Conservation (phyloP, 2,888 invertebrate species). For the Platerodrilus igneus region DNA sequence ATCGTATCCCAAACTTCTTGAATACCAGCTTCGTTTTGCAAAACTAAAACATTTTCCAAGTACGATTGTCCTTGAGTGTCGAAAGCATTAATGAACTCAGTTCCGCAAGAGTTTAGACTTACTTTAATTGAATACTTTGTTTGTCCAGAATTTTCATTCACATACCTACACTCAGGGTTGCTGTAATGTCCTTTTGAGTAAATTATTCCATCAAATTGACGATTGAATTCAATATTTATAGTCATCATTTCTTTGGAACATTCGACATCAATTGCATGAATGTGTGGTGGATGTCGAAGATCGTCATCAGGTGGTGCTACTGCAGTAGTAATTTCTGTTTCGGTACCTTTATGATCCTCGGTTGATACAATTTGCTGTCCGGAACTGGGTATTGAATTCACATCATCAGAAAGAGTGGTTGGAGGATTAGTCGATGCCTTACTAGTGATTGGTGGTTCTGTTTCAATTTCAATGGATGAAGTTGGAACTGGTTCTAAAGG, state of each 20-base stretch:
- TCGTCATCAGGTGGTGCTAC: conserved; percentile 47
- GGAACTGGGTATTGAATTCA: conserved; percentile 25
- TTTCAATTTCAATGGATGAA: too few relatives aligned
- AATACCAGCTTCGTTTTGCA: conserved; percentile 75
- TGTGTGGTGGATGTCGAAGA: conserved; percentile 68
- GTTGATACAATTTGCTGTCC: conserved; percentile 15
- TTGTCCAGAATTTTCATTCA: conserved; percentile 64
- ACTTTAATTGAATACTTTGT: conserved; percentile 70
- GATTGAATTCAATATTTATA: conserved; percentile 73
- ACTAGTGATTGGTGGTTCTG: conserved; percentile 10
- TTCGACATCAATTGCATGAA: conserved; percentile 69
- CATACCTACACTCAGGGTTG: conserved; percentile 68
- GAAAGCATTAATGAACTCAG: conserved; percentile 73
- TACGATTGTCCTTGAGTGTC: conserved; percentile 73
- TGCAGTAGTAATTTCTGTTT: conserved; percentile 10
- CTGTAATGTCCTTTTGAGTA: conserved; percentile 73
- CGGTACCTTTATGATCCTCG: conserved; percentile 20
- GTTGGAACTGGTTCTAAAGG: conserved; percentile 19
- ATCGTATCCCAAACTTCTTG: conserved; percentile 76
- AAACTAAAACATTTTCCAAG: conserved; percentile 70
- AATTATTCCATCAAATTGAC: conserved; percentile 70
- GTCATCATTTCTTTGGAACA: conserved; percentile 82
- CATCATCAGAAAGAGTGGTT: conserved; percentile 25
- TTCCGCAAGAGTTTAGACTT: conserved; percentile 70
- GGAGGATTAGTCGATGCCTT: not conserved